phyloP scores from a whole-genome alignment of 1,140 invertebrate genomes.

The Aethina tumida region DNA sequence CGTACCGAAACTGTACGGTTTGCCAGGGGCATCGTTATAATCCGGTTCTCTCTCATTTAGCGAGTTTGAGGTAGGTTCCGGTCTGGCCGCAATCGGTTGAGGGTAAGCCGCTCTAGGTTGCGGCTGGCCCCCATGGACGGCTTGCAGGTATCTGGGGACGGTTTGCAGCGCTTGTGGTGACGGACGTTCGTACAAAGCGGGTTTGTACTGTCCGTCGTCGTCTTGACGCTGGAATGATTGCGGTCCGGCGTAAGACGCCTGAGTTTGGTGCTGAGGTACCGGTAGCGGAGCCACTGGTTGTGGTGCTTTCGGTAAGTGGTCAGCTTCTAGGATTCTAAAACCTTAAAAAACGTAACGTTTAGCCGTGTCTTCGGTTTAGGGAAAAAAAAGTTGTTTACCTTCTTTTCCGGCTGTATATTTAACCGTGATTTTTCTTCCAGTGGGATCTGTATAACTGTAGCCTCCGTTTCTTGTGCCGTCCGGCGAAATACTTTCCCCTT shows the following conservation, averaged over 20 bases:
- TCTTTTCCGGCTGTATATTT: slow-evolving; percentile 57
- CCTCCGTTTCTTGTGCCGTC: slow-evolving; percentile 50
- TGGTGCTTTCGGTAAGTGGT: slow-evolving; percentile 36
- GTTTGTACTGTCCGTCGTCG: slow-evolving; percentile 26
- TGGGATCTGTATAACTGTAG: slow-evolving; percentile 42
- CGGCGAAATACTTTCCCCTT: slow-evolving; percentile 50
- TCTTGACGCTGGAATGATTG: slow-evolving; percentile 9
- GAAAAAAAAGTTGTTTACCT: no score
- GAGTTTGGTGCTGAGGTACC: slow-evolving; percentile 11
- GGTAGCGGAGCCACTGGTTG: slow-evolving; percentile 23
- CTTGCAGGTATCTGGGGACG: background rate
- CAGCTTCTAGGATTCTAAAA: slow-evolving; percentile 44
- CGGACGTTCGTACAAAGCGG: slow-evolving; percentile 21
- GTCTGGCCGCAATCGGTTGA: slow-evolving; percentile 4
- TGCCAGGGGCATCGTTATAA: slow-evolving; percentile 34
- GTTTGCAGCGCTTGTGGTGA: slow-evolving; percentile 9
- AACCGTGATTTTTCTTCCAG: slow-evolving; percentile 44
- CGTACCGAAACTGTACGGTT: slow-evolving; percentile 45
- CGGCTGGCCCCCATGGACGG: slow-evolving; percentile 1
- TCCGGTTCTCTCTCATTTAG: slow-evolving; percentile 23
- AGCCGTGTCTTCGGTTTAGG: no score
- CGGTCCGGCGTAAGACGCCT: slow-evolving; percentile 4
- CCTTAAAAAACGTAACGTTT: no score
- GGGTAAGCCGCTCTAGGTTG: slow-evolving; percentile 14
- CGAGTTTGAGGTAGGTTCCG: slow-evolving; percentile 12